Conservation (phyloP, 1,140 invertebrate genomes). For the Elymnias hypermnestra region DNA sequence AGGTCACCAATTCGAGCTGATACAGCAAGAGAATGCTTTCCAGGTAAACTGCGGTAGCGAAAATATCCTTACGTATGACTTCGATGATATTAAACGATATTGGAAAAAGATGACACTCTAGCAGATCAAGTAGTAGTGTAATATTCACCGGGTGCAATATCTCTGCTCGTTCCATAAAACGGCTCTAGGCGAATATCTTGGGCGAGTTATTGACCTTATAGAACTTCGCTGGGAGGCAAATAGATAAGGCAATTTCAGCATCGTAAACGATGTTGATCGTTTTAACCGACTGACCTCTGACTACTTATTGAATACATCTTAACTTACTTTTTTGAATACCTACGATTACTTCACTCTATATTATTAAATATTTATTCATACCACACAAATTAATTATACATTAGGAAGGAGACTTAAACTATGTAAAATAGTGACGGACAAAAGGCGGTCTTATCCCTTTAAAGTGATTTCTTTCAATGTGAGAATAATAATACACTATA, state of each 20-base stretch:
- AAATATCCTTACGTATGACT: constrained; percentile 5
- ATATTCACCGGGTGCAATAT: constrained; percentile 21
- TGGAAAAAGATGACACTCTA: constrained; percentile 21
- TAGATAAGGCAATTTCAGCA: constrained; percentile 47
- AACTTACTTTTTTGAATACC: too few species aligned
- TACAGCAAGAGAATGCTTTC: too few species aligned
- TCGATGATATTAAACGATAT: constrained; percentile 20
- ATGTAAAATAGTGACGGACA: too few species aligned
- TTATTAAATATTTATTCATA: too few species aligned
- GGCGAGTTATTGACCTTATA: constrained; percentile 55
- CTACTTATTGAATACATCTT: constrained; percentile 4
- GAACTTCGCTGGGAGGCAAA: constrained; percentile 47
- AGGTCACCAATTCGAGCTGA: too few species aligned
- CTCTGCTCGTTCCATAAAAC: constrained; percentile 21
- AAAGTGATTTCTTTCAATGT: too few species aligned
- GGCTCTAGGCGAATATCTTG: constrained; percentile 17
- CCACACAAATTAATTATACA: too few species aligned
- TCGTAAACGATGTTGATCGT: constrained; percentile 55
- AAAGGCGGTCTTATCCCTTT: too few species aligned
- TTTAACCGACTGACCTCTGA: constrained; percentile 13
- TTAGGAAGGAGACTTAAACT: too few species aligned
- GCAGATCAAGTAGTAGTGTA: constrained; percentile 19
- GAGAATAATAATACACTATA: too few species aligned
- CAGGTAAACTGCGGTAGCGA: not conserved
- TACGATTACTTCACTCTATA: too few species aligned